phyloP scores from a whole-genome alignment of 2,113 vertebrate species.

The Pogonocichla stellata region DNA sequence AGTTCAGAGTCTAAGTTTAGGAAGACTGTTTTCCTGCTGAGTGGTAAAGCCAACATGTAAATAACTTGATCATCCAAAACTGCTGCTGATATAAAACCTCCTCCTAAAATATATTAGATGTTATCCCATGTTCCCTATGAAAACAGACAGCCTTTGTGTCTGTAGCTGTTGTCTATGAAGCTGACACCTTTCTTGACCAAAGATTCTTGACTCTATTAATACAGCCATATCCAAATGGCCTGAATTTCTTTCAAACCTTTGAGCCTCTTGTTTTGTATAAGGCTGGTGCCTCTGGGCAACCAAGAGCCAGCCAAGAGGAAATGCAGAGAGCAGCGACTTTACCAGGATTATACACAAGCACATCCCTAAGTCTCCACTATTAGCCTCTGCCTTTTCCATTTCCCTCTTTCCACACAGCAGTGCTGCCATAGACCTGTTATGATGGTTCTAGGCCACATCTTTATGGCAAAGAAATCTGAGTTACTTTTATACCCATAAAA shows the following conservation, averaged over 20 bases:
- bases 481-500: not conserved
- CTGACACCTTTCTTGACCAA: not conserved
- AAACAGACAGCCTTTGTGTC: not conserved
- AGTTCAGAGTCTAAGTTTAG: not conserved
- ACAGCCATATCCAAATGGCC: not conserved
- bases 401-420: not conserved
- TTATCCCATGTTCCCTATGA: not conserved
- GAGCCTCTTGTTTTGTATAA: not conserved
- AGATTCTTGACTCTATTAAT: not conserved
- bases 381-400: not conserved
- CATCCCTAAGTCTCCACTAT: not conserved
- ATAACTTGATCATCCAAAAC: slow-evolving; percentile 1
- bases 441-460: not conserved
- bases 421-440: not conserved
- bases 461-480: not conserved
- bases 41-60: not conserved
- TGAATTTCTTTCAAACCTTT: not conserved
- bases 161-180: not conserved
- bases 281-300: not conserved
- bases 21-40: not conserved
- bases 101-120: not conserved
- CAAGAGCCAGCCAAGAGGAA: not conserved
- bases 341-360: not conserved
- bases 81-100: slow-evolving; percentile 11
- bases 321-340: not conserved